Conservation (phyloP, 1,140 invertebrate species). For the Nomia melanderi region DNA sequence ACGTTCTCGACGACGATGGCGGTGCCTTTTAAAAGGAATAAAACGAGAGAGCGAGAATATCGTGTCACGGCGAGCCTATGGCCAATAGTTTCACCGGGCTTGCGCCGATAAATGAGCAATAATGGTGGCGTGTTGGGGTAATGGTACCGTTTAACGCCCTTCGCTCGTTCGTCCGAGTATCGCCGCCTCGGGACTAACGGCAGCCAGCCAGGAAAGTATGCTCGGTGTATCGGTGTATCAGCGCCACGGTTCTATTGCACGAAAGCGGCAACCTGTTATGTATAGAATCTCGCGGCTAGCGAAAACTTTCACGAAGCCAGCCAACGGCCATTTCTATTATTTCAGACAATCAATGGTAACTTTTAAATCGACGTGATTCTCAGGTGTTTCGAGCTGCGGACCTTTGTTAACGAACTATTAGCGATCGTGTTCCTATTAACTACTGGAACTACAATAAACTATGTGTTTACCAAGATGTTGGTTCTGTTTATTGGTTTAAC, state of each 20-base stretch:
- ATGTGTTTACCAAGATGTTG: too few relatives aligned
- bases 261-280: conserved; percentile 30
- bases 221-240: conserved; percentile 43
- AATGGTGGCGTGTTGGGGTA: conserved; percentile 58
- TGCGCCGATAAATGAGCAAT: conserved; percentile 71
- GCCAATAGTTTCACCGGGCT: conserved; percentile 63
- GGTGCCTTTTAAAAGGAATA: conserved; percentile 20
- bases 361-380: background rate
- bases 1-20: conserved; percentile 13
- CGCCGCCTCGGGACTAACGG: conserved; percentile 53
- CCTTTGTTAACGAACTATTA: too few relatives aligned
- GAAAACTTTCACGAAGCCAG: conserved; percentile 20
- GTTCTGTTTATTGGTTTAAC: too few relatives aligned
- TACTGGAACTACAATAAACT: too few relatives aligned
- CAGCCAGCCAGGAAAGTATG: conserved; percentile 41
- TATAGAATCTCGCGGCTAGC: conserved; percentile 28
- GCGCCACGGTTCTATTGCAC: conserved; percentile 46
- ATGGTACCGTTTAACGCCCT: conserved; percentile 67
- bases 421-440: too few relatives aligned
- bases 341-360: conserved; percentile 4
- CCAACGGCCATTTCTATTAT: background rate
- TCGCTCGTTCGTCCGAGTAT: conserved; percentile 54
- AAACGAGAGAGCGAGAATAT: conserved; percentile 26
- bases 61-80: conserved; percentile 48
- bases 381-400: background rate